Evolutionary conservation across 2,797 vertebrate genomes (phyloP).

Genomic region (Mallotus villosus): DNA sequence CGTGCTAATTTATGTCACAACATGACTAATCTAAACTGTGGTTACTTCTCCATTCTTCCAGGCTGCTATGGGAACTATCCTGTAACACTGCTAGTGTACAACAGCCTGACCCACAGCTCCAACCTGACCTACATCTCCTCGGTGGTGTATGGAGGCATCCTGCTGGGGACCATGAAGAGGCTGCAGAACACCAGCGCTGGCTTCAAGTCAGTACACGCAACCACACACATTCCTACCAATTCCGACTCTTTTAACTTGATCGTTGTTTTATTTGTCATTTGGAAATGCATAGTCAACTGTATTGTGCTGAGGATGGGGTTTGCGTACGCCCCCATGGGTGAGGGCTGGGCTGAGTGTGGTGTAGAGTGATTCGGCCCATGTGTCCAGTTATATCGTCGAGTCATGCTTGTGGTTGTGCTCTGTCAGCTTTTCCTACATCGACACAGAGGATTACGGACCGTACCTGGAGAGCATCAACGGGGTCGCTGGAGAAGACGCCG

Average conservation of each 20-base stretch:
- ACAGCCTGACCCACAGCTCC: slow-evolving; percentile 3
- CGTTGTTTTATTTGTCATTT: too few relatives aligned
- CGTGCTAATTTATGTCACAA: too few relatives aligned
- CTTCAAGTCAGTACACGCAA: slow-evolving; percentile 53
- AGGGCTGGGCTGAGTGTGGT: not conserved
- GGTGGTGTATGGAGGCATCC: slow-evolving; percentile 40
- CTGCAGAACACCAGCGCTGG: slow-evolving; percentile 21
- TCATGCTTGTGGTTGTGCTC: too few relatives aligned
- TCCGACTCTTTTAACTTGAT: too few relatives aligned
- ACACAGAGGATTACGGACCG: slow-evolving; percentile 54
- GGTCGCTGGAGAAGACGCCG: slow-evolving; percentile 31
- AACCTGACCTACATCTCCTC: slow-evolving; percentile 27
- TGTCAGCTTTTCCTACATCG: slow-evolving; percentile 51
- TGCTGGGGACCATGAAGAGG: slow-evolving; percentile 52
- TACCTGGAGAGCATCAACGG: slow-evolving; percentile 65
- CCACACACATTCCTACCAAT: too few relatives aligned
- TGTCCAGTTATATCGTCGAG: too few relatives aligned
- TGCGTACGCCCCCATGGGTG: too few relatives aligned
- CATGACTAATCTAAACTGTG: not conserved
- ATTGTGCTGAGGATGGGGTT: too few relatives aligned
- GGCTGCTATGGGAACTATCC: too few relatives aligned
- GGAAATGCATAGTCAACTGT: too few relatives aligned
- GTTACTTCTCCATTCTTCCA: not conserved
- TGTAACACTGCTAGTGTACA: slow-evolving; percentile 43
- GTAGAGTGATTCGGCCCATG: too few relatives aligned